phyloP scores from a whole-genome alignment of 2,113 vertebrate species.

The Ammodytes dubius region DNA sequence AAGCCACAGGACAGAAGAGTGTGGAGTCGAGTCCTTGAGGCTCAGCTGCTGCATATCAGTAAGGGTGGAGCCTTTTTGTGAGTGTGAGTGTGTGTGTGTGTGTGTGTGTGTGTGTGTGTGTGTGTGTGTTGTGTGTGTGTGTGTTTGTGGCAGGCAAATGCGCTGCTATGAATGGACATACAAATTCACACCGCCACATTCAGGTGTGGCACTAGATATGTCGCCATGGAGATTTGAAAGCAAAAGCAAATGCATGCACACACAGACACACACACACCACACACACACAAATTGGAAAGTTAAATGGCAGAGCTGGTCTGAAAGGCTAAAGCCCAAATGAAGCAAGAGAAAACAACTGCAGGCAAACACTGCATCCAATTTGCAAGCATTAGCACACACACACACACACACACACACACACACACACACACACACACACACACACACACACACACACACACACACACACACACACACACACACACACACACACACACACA shows the following conservation, averaged over 20 bases:
- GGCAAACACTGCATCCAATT: conserved; percentile 62
- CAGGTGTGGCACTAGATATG: conserved; percentile 41
- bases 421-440: conserved; percentile 15
- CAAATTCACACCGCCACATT: conserved; percentile 18
- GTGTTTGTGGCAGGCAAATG: conserved; percentile 23
- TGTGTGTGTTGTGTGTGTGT: conserved; percentile 14
- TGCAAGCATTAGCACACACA: conserved; percentile 57
- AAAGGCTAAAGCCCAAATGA: conserved; percentile 59
- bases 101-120: conserved; percentile 13
- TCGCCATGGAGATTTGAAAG: conserved; percentile 46
- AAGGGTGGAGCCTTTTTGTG: conserved; percentile 25
- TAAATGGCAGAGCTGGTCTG: conserved; percentile 32
- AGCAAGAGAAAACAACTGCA: conserved; percentile 63
- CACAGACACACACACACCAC: not conserved
- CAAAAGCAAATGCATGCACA: not conserved
- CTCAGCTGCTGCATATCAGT: conserved; percentile 58
- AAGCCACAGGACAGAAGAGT: conserved; percentile 41
- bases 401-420: conserved; percentile 34
- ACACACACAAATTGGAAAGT: conserved; percentile 33
- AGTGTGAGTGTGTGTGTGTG: conserved; percentile 20
- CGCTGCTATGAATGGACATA: conserved; percentile 11
- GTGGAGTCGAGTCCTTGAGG: conserved; percentile 41
- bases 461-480: conserved; percentile 21
- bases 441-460: conserved; percentile 25
- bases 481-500: conserved; percentile 38